Percentiles rank a stretch among this genome's conserved stretches.
These are phyloP conservation scores for Ophraella communa DNA, from an alignment of 2,888 invertebrate genomes.

Conservation along the genomic window DNA sequence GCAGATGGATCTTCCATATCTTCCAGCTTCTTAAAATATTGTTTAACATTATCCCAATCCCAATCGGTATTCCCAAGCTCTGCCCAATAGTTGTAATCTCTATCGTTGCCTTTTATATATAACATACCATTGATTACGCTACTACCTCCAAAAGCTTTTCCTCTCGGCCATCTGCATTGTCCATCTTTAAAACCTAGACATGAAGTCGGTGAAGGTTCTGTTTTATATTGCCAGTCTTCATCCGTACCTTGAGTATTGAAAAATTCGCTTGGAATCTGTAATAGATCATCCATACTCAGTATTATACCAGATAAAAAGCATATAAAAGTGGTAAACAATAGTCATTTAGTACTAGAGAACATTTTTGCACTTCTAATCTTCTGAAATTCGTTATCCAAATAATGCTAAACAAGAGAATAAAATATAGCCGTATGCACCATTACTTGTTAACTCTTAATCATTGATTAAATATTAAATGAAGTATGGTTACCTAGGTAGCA, in stretches of 20 bases:
- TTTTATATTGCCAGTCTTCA: constrained; percentile 58
- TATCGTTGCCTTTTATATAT: constrained; percentile 68
- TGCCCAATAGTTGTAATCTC: constrained; percentile 72
- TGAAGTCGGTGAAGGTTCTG: constrained; percentile 58
- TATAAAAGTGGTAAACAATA: no score
- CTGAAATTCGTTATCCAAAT: no score
- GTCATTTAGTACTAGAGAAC: no score
- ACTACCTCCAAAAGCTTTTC: no score
- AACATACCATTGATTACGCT: constrained; percentile 72
- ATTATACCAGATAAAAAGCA: no score
- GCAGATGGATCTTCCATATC: constrained; percentile 49
- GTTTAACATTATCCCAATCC: constrained; percentile 62
- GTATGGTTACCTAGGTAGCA: no score
- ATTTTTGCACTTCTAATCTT: no score
- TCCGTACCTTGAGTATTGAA: constrained; percentile 46
- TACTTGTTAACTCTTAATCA: no score
- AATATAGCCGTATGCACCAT: no score
- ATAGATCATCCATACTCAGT: no score
- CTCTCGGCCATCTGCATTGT: constrained; percentile 64
- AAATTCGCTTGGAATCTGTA: constrained; percentile 57
- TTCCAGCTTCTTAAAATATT: constrained; percentile 59
- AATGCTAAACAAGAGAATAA: no score
- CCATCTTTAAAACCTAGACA: constrained; percentile 55
- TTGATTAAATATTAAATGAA: no score
- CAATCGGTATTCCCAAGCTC: constrained; percentile 67